Evolutionary conservation across 2,113 vertebrate genomes (phyloP), one percentile per base, ranked within the genome.

Genomic region (Callaeas wilsoni): DNA sequence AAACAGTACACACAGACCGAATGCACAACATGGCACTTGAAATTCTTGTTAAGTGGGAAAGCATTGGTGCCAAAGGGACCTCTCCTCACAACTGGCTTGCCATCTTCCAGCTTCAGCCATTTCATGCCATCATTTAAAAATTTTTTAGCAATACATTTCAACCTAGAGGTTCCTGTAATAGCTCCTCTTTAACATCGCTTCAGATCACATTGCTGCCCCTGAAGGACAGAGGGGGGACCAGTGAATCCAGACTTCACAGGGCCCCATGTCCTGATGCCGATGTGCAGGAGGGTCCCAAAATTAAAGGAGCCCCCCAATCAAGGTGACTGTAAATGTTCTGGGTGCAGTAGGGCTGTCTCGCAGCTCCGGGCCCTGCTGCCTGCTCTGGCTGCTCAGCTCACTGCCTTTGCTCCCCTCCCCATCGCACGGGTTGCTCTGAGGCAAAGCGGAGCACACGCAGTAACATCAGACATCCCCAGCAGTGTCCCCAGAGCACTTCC

Each of bases 341-440:
- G 1, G 4, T 41, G 53, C 59, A 47, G 21, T 2, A 64, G 52
- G 44, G 41, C 44, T 74, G 35, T 50, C 65, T 29, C 7, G 0
- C 62, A 84, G 19, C 71, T 35, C 55, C 33, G 21, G 42, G 33
- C 19, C 46, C 55, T 78, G 64, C 44, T 65, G 52, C 33, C 70
- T 59, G 2, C 1, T 49, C 79, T 49, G 64, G n/a, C 78, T 89
- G 57, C 50, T 76, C 39, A 19, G 63, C 69, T 64, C 74, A 63
- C 9, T 87, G 77, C 57, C 68, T 92, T 49, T 6, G 16, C 64
- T 91, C 47, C 80, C n/a, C 39, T 41, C 19, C 30, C 46, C 75
- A 52, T 18, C 2, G 0, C 41, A 44, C 1, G 1, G 10, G 35
- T 42, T 1, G 0, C 63, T 94, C 67, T 67, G 57, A n/a, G 63